Evolutionary conservation across 2,113 vertebrate genomes (phyloP).

Genomic region (Mus spicilegus): DNA sequence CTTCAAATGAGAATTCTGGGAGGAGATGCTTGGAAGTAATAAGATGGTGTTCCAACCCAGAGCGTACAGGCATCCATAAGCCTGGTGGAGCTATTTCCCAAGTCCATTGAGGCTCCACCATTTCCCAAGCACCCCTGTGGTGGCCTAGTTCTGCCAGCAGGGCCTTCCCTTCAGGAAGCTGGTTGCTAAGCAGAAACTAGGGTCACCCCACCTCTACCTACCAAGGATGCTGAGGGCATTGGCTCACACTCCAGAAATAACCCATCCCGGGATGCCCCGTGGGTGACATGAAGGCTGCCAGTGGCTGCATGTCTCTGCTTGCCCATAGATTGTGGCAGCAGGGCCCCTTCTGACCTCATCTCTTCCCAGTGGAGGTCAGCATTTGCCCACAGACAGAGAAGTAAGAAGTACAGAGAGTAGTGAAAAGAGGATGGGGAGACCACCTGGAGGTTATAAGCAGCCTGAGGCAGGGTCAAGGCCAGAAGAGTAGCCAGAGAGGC

Average conservation of each 20-base stretch:
- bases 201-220: background rate
- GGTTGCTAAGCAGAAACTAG: background rate
- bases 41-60: fast-evolving
- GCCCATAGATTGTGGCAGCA: background rate
- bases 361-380: background rate
- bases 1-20: background rate
- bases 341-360: background rate
- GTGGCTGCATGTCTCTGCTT: background rate
- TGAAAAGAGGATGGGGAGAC: background rate
- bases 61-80: fast-evolving
- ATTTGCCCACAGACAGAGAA: background rate
- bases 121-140: background rate
- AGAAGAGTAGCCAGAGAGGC: background rate
- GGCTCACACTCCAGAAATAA: conserved; percentile 54
- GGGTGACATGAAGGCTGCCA: fast-evolving
- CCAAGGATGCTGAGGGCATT: background rate
- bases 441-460: background rate
- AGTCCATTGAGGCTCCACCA: background rate
- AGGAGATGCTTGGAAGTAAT: background rate
- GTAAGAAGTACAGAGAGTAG: background rate
- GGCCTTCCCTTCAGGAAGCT: fast-evolving
- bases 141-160: background rate
- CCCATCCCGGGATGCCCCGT: background rate
- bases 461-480: background rate
- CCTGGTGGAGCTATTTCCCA: too few species aligned